Percentiles rank a stretch among this genome's conserved stretches.
phyloP scores from a whole-genome alignment of 1,140 invertebrate genomes.

The Plectrocnemia conspersa region DNA sequence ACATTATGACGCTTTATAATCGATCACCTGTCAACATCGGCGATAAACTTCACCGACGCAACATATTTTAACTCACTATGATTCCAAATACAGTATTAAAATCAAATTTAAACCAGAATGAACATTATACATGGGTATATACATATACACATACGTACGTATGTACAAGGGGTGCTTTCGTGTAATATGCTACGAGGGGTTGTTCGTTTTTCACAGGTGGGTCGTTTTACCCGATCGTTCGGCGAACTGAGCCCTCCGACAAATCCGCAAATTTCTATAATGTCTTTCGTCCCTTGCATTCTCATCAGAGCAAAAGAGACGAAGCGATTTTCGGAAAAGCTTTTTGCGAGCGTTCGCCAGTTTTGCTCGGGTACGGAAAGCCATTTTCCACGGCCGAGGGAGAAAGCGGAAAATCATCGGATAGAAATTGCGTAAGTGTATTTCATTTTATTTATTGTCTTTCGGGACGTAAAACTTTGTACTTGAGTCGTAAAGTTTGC shows the following conservation, averaged over 20 bases:
- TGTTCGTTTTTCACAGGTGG: constrained; percentile 5
- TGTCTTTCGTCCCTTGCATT: background rate
- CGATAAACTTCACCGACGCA: too few species aligned
- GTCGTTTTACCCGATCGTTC: constrained; percentile 1
- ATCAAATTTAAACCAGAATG: too few species aligned
- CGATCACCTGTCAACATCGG: too few species aligned
- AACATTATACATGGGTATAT: too few species aligned
- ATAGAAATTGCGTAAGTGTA: constrained; percentile 5
- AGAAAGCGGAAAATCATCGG: constrained; percentile 5
- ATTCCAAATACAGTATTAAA: too few species aligned
- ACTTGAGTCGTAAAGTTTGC: background rate
- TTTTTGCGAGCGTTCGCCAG: constrained; percentile 1
- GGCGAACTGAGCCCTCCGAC: background rate
- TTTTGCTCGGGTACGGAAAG: background rate
- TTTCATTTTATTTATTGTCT: constrained; percentile 12
- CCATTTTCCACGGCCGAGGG: background rate
- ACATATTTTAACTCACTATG: too few species aligned
- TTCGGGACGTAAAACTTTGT: background rate
- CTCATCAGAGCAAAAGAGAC: background rate
- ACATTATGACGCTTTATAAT: too few species aligned
- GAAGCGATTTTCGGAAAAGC: background rate
- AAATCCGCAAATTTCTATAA: background rate
- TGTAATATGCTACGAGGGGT: constrained; percentile 1
- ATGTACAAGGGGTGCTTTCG: background rate
- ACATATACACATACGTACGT: background rate